Evolutionary conservation across 1,140 invertebrate species (phyloP).

Genomic region (Apis florea): DNA sequence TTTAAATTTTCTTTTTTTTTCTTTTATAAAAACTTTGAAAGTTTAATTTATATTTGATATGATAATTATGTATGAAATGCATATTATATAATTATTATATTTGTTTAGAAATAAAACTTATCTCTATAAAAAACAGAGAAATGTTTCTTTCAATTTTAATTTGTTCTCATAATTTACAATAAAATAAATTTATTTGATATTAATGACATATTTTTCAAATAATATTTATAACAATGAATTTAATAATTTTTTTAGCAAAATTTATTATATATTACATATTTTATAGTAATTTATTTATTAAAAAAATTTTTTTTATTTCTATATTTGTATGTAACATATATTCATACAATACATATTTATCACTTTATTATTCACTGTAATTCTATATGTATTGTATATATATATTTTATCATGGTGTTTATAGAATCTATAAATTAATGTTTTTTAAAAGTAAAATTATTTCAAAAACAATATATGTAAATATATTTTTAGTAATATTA

Average conservation of each 20-base stretch:
- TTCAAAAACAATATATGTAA: constrained; percentile 1
- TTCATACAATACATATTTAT: neutral
- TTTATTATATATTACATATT: constrained; percentile 3
- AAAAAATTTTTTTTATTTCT: neutral
- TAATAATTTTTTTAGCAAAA: constrained; percentile 17
- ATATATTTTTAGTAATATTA: neutral
- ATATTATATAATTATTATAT: neutral
- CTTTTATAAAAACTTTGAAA: neutral
- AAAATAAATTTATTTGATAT: neutral
- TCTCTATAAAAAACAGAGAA: neutral
- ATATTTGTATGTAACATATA: constrained; percentile 27
- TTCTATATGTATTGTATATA: constrained; percentile 31
- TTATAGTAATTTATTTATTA: neutral
- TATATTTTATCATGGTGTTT: neutral
- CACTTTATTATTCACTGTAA: constrained; percentile 8
- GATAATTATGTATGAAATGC: neutral
- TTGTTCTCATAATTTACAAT: neutral
- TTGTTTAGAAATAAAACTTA: neutral
- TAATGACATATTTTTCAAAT: neutral
- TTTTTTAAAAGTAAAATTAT: constrained; percentile 20
- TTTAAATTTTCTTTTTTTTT: neutral
- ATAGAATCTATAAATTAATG: neutral
- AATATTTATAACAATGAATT: neutral
- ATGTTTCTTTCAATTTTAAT: constrained; percentile 23
- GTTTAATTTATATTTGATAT: neutral